Conservation (phyloP, 2,888 invertebrate species). For the Diarsia brunnea region DNA sequence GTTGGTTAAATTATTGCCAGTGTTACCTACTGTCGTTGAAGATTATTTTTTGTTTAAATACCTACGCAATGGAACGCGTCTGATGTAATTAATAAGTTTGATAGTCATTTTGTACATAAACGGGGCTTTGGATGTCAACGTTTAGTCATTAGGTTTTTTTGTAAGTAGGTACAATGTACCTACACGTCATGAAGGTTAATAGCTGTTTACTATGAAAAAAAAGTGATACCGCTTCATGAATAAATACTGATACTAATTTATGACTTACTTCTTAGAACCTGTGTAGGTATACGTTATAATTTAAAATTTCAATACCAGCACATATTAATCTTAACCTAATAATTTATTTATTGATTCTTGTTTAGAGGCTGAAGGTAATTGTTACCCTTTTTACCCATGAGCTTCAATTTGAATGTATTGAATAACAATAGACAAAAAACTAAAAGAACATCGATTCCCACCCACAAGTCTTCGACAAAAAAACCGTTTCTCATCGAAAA, state of each 20-base stretch:
- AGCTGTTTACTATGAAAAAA: not conserved
- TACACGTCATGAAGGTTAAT: conserved; percentile 10
- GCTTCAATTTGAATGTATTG: not conserved
- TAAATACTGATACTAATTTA: not conserved
- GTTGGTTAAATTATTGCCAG: conserved; percentile 41
- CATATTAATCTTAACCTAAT: too few species aligned
- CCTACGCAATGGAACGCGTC: conserved; percentile 14
- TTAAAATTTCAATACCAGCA: not conserved
- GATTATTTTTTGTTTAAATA: conserved; percentile 4
- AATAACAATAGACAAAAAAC: conserved; percentile 43
- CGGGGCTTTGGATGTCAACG: not conserved
- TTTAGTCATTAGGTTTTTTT: not conserved
- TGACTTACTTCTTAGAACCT: not conserved
- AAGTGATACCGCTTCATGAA: not conserved
- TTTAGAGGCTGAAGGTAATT: conserved; percentile 10
- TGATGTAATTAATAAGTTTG: not conserved
- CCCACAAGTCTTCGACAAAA: conserved; percentile 71
- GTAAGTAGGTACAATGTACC: not conserved
- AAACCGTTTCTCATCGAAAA: conserved; percentile 74
- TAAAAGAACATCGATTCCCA: conserved; percentile 52
- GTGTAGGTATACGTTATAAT: not conserved
- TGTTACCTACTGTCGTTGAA: conserved; percentile 1
- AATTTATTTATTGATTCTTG: not conserved
- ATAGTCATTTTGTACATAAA: not conserved
- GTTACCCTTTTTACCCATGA: conserved; percentile 5